Conservation (phyloP, 2,888 invertebrate species). For the Drosophila meridiana region DNA sequence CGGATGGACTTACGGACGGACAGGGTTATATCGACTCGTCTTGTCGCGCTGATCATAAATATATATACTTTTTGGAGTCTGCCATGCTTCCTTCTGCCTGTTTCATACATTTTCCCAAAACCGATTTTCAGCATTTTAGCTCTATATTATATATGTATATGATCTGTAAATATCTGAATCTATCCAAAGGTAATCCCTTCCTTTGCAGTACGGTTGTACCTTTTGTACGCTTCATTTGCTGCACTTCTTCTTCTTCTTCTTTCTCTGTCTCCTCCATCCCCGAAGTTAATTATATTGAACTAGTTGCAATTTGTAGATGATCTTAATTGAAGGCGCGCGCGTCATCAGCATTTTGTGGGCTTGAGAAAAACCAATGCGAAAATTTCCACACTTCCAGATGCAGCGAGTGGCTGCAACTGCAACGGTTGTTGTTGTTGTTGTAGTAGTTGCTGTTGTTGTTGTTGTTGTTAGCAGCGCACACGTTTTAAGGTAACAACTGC, state of each 20-base stretch:
- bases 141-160: background rate
- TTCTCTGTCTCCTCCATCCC: background rate
- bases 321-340: slow-evolving; percentile 76
- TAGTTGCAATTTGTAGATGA: slow-evolving; percentile 73
- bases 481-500: slow-evolving; percentile 77
- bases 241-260: background rate
- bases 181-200: background rate
- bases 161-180: background rate
- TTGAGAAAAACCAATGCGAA: slow-evolving; percentile 54
- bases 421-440: slow-evolving; percentile 22
- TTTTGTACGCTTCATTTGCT: background rate
- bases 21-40: too few relatives aligned
- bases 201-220: background rate
- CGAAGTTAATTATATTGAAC: slow-evolving; percentile 51
- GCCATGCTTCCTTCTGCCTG: too few relatives aligned
- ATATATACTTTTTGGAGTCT: too few relatives aligned
- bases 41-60: too few relatives aligned
- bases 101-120: too few relatives aligned
- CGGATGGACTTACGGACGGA: too few relatives aligned
- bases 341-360: slow-evolving; percentile 42
- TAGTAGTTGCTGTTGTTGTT: slow-evolving; percentile 20
- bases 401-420: slow-evolving; percentile 23
- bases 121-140: too few relatives aligned
- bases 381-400: slow-evolving; percentile 65
- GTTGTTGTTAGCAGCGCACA: slow-evolving; percentile 58